Evolutionary conservation across 2,888 invertebrate species (phyloP), one percentile per base, ranked within the genome.

Genomic region (Panorpa germanica): DNA sequence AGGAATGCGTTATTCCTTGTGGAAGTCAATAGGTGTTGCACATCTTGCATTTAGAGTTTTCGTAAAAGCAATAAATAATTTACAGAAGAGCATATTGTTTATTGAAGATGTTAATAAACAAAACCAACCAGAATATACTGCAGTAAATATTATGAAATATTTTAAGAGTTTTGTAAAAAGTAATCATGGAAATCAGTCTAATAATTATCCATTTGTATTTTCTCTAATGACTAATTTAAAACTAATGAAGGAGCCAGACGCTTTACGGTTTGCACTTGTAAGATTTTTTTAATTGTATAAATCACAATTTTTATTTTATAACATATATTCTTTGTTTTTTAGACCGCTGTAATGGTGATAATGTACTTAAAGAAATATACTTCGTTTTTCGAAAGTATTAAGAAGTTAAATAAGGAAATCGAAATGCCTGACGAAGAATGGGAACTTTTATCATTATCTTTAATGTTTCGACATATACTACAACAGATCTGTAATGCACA

Each of bases 401-500:
- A 59, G n/a, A 38, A 53, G 2, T 49, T 54, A 25, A 39, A 42
- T 14, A 40, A 38, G 4, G 12, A 30, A 8, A 15, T 33, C 10
- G 36, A 57, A 13, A 49, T 54, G 3, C 42, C 52, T 3, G 33
- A 36, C 1, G 31, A 31, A 1, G 50, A 63, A 34, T 50, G 57
- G 49, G 46, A 58, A 8, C 14, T 64, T 28, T 62, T 64, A 36
- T 52, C 76, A 12, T 74, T 76, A 1, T 67, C 72, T 2, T 45
- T 78, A 5, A 49, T 90, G 19, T 54, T 85, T 27, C 68, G 76
- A 16, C 76, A 78, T 42, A 64, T 83, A 28, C 70, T 77, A 1
- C 91, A 91, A 52, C 58, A 88, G 29, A 65, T 81, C 21, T 70
- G 70, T 18, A 86, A 86, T 47, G 85, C 73, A 0, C 75, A 81